Evolutionary conservation across 2,888 invertebrate species (phyloP).

Genomic region (Scaptomyza flava): DNA sequence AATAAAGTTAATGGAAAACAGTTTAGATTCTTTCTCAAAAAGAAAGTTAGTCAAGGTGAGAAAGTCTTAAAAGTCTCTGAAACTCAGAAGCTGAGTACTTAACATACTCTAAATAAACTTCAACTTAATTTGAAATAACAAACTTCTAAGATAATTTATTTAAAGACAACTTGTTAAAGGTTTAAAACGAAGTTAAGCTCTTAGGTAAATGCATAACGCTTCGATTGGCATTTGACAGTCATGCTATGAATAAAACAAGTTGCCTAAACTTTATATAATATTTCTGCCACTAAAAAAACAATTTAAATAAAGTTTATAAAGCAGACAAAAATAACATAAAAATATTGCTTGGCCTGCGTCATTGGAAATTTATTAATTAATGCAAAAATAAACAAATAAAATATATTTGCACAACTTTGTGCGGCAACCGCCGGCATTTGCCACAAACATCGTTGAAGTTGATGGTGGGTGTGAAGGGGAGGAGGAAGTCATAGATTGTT

Average conservation of each 20-base stretch:
- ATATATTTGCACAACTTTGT: slow-evolving; percentile 40
- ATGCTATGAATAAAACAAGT: no score
- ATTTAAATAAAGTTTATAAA: slow-evolving; percentile 4
- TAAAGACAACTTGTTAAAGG: neutral
- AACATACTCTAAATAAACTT: neutral
- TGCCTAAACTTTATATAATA: no score
- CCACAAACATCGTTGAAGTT: slow-evolving; percentile 49
- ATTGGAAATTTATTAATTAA: slow-evolving; percentile 35
- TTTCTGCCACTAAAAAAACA: slow-evolving; percentile 1
- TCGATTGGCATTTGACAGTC: slow-evolving; percentile 6
- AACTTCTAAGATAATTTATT: neutral
- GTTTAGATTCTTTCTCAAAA: neutral
- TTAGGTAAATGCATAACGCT: neutral
- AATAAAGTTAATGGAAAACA: slow-evolving; percentile 16
- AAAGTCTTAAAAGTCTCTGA: neutral
- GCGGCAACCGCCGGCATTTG: slow-evolving; percentile 40
- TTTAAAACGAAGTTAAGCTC: no score
- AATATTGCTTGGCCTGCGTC: slow-evolving; percentile 23
- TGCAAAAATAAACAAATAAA: slow-evolving; percentile 29
- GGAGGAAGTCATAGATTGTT: slow-evolving; percentile 6
- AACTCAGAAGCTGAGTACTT: neutral
- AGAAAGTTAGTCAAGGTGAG: neutral
- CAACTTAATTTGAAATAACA: neutral
- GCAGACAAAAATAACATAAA: slow-evolving; percentile 12
- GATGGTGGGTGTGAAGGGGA: neutral